phyloP scores from a whole-genome alignment of 1,140 invertebrate genomes.

The Hirudo medicinalis region DNA sequence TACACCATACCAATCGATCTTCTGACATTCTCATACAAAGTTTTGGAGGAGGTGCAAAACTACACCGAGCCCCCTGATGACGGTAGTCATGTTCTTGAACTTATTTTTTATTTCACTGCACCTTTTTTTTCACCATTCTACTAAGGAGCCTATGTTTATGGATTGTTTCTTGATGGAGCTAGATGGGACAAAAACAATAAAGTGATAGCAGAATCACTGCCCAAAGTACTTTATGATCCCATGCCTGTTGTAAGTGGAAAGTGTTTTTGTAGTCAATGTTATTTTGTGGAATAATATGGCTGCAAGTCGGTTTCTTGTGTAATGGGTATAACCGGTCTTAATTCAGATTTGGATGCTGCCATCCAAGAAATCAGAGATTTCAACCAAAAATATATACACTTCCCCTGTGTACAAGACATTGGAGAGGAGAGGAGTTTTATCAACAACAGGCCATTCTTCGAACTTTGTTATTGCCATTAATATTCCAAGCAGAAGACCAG shows the following conservation, averaged over 20 bases:
- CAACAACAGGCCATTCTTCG: constrained; percentile 78
- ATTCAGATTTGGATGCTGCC: constrained; percentile 15
- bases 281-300: too few relatives aligned
- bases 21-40: constrained; percentile 39
- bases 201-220: constrained; percentile 60
- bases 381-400: constrained; percentile 5
- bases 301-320: not conserved
- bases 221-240: constrained; percentile 65
- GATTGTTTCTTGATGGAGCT: constrained; percentile 43
- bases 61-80: constrained; percentile 39
- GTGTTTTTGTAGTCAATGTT: too few relatives aligned
- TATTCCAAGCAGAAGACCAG: constrained; percentile 51
- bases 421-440: constrained; percentile 61
- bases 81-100: constrained; percentile 30
- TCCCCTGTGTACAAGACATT: constrained; percentile 61
- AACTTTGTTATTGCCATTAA: constrained; percentile 74
- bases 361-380: constrained; percentile 2
- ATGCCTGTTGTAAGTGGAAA: constrained; percentile 55
- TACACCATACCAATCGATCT: constrained; percentile 42
- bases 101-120: not conserved
- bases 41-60: constrained; percentile 38
- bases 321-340: not conserved
- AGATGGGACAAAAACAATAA: constrained; percentile 44
- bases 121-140: too few relatives aligned
- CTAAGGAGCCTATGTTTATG: constrained; percentile 42